phyloP scores from a whole-genome alignment of 2,797 vertebrate species.

The Eulemur rubriventer region DNA sequence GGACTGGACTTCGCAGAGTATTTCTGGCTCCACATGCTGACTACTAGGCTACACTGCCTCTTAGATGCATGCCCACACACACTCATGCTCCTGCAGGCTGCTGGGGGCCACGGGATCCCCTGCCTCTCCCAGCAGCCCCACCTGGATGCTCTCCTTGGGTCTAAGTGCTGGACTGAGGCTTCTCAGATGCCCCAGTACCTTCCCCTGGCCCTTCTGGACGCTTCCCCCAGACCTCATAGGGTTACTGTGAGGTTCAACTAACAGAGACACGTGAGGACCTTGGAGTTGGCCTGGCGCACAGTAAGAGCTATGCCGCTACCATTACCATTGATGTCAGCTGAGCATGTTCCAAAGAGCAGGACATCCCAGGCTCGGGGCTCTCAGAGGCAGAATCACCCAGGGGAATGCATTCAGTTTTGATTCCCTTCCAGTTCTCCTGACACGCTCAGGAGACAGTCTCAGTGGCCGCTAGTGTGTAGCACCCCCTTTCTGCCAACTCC shows the following conservation, averaged over 20 bases:
- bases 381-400: background rate
- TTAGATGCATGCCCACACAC: background rate
- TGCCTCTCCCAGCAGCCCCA: too few species aligned
- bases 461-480: fast-evolving
- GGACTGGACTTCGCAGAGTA: background rate
- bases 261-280: background rate
- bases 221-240: background rate
- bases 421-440: background rate
- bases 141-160: background rate
- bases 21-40: background rate
- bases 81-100: background rate
- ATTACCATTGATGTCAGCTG: background rate
- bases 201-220: fast-evolving
- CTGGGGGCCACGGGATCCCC: background rate
- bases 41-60: background rate
- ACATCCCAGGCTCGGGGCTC: fast-evolving
- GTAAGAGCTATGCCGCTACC: background rate
- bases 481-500: too few species aligned
- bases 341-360: too few species aligned
- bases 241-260: background rate
- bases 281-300: background rate
- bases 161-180: background rate
- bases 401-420: too few species aligned
- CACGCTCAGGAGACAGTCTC: background rate
- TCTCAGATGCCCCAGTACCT: background rate